Evolutionary conservation across 2,113 vertebrate species (phyloP), one percentile per base, ranked within the genome.

Genomic region (Gila orcuttii): DNA sequence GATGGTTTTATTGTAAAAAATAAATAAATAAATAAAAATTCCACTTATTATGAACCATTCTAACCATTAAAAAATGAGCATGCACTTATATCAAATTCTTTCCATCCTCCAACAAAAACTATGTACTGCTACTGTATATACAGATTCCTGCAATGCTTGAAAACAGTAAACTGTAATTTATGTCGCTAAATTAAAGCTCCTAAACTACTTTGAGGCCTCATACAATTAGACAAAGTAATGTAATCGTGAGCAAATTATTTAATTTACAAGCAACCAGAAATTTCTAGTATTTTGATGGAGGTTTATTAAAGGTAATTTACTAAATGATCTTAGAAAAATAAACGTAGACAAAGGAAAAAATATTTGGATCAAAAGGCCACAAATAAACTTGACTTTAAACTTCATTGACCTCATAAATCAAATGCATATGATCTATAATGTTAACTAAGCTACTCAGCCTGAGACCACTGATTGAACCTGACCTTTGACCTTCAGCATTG

Each of bases 361-460:
- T 15, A 71, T 60, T 60, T 47, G 78, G 57, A 76, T 82, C 78
- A 82, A 74, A 82, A 71, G 84, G 84, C 76, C 64, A 85, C 78
- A 74, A 82, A 86, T 81, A 86, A 80, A 82, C 79, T 82, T 74
- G 85, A 86, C 66, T 75, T 82, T 86, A 71, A 86, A 82, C 79
- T 76, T 28, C 23, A 17, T 21, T 66, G 85, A 82, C 52, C 78
- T 86, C 69, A 7, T 81, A 76, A 75, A 86, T 55, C 60, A 76
- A 82, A 82, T 21, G 39, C 28, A 52, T 25, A 19, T 0, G 42
- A 80, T 75, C 6, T 47, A 73, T 69, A 50, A 60, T 28, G 79
- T 21, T 45, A 60, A 15, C 57, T 8, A 13, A 31, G 68, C 69
- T 69, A 82, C 69, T 82, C 57, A 64, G 57, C 55, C 39, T 64